Percentiles rank a stretch among this genome's conserved stretches.
Evolutionary conservation across 37 sponge, comb jelly and placozoan species (phyloP).

Genomic region (Hexactinellida sp.): DNA sequence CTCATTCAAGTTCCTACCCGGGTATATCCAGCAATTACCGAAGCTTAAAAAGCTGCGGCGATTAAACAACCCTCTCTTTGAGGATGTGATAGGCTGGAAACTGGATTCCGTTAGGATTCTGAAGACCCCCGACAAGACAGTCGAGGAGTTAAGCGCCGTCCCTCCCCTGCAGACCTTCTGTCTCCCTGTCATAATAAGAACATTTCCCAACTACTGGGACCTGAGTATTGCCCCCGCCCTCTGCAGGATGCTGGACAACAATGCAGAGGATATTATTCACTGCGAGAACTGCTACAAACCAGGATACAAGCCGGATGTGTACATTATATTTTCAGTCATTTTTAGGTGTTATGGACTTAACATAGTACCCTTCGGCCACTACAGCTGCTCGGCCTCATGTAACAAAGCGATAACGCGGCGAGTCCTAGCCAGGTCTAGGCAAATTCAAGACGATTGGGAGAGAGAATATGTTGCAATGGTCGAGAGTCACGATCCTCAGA

Average conservation of each 20-base stretch:
- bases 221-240: not conserved
- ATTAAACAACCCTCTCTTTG: not conserved
- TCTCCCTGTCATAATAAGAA: not conserved
- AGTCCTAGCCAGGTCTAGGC: not conserved
- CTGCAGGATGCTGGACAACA: not conserved
- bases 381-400: not conserved
- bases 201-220: constrained; percentile 1
- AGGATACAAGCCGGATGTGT: not conserved
- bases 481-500: not conserved
- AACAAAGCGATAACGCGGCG: not conserved
- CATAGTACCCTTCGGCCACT: not conserved
- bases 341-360: not conserved
- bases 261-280: not conserved
- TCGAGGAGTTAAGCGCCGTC: not conserved
- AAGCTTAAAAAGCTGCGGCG: not conserved
- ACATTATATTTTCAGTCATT: not conserved
- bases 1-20: not conserved
- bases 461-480: not conserved
- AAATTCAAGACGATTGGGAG: not conserved
- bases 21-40: not conserved
- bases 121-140: not conserved
- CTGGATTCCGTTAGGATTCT: not conserved
- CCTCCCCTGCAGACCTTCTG: not conserved
- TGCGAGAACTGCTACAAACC: not conserved
- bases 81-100: not conserved